Percentiles rank a stretch among this genome's conserved stretches.
Evolutionary conservation across 2,797 vertebrate genomes (phyloP).

Genomic region (Lepus oiostolus): DNA sequence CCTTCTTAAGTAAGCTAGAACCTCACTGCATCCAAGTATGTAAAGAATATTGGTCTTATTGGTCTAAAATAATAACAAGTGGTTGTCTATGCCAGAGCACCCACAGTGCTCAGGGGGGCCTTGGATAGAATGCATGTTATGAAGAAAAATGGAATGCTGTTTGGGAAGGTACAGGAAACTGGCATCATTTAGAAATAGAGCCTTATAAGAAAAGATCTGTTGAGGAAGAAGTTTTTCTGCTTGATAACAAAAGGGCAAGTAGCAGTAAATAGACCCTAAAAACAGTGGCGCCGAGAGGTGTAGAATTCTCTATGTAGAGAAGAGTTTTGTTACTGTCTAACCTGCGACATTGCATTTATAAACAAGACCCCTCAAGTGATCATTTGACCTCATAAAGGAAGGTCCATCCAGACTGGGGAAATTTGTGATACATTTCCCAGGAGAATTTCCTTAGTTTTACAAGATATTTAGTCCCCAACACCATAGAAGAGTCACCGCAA

Average conservation of each 20-base stretch:
- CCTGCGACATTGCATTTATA: background rate
- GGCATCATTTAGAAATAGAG: background rate
- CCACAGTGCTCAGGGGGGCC: background rate
- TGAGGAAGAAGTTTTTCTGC: background rate
- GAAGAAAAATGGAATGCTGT: background rate
- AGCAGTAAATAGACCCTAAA: background rate
- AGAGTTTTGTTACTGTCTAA: background rate
- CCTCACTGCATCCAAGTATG: background rate
- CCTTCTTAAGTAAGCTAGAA: background rate
- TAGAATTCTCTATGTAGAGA: background rate
- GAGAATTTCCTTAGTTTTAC: slow-evolving; percentile 4
- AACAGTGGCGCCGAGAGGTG: accelerated
- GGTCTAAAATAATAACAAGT: background rate
- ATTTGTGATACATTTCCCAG: background rate
- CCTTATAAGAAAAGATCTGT: background rate
- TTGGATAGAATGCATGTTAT: background rate
- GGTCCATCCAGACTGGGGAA: background rate
- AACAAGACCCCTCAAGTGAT: background rate
- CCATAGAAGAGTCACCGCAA: background rate
- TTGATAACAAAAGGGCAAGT: background rate
- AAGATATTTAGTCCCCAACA: background rate
- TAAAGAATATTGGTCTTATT: background rate
- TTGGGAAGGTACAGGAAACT: background rate
- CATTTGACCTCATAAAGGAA: slow-evolving; percentile 38
- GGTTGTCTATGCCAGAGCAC: background rate